These are phyloP conservation scores for Ataeniobius toweri DNA, from an alignment of 2,797 vertebrate species.

Conservation along the genomic window DNA sequence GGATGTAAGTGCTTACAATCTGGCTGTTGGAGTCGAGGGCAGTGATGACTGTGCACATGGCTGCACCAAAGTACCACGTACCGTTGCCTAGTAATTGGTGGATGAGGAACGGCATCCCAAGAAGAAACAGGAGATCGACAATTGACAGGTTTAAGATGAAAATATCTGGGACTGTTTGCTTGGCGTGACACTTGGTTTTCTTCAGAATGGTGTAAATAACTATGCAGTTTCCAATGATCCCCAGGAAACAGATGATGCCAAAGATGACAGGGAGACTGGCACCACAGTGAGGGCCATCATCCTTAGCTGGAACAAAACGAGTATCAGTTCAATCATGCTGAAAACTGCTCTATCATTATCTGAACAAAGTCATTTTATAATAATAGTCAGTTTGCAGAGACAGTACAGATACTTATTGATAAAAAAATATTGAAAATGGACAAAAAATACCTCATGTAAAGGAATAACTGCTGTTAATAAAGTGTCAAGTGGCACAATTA, in stretches of 20 bases:
- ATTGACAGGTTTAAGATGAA: slow-evolving; percentile 88
- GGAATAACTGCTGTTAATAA: neutral
- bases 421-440: neutral
- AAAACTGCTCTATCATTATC: neutral
- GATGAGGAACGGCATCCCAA: slow-evolving; percentile 90
- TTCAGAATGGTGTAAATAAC: slow-evolving; percentile 87
- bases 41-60: slow-evolving; percentile 86
- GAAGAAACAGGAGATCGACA: slow-evolving; percentile 86
- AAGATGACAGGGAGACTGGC: slow-evolving; percentile 84
- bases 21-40: slow-evolving; percentile 89
- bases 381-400: too few species aligned
- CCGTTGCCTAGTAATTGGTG: slow-evolving; percentile 89
- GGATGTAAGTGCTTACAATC: slow-evolving; percentile 89
- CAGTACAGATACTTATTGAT: neutral
- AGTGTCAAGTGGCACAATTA: neutral
- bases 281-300: slow-evolving; percentile 63
- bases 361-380: neutral
- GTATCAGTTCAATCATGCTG: neutral
- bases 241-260: slow-evolving; percentile 86
- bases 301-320: slow-evolving; percentile 52
- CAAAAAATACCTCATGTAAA: neutral
- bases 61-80: slow-evolving; percentile 85
- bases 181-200: slow-evolving; percentile 82
- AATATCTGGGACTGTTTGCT: slow-evolving; percentile 85
- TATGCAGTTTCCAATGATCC: slow-evolving; percentile 82